Percentiles rank a stretch among this genome's conserved stretches.
phyloP scores from a whole-genome alignment of 2,113 vertebrate species.

The Apteryx owenii region DNA sequence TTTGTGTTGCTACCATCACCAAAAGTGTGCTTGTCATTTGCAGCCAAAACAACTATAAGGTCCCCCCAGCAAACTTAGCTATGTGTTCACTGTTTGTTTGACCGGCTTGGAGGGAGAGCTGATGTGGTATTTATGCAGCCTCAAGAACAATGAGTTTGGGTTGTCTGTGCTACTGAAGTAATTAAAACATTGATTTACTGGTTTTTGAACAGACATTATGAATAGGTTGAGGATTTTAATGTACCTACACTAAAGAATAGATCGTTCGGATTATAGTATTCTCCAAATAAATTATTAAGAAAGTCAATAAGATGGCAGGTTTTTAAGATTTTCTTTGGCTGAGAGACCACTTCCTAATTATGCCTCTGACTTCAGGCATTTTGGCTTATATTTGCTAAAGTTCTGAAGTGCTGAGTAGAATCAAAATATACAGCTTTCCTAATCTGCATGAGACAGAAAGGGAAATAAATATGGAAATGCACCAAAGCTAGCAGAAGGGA shows the following conservation, averaged over 20 bases:
- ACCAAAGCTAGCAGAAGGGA: neutral
- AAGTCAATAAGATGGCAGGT: neutral
- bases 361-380: neutral
- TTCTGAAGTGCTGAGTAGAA: neutral
- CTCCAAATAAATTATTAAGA: neutral
- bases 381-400: neutral
- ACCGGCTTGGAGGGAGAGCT: neutral
- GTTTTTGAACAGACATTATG: neutral
- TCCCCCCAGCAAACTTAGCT: neutral
- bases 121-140: neutral
- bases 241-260: neutral
- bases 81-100: neutral
- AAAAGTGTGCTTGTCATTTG: neutral
- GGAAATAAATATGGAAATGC: neutral
- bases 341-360: neutral
- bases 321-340: neutral
- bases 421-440: neutral
- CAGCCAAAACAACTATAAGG: neutral
- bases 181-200: neutral
- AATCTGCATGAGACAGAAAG: neutral
- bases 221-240: neutral
- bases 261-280: neutral
- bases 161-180: neutral
- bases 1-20: neutral
- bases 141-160: neutral